Evolutionary conservation across 1,140 invertebrate genomes (phyloP), one percentile per base, ranked within the genome.

Genomic region (Drepana arcuata): DNA sequence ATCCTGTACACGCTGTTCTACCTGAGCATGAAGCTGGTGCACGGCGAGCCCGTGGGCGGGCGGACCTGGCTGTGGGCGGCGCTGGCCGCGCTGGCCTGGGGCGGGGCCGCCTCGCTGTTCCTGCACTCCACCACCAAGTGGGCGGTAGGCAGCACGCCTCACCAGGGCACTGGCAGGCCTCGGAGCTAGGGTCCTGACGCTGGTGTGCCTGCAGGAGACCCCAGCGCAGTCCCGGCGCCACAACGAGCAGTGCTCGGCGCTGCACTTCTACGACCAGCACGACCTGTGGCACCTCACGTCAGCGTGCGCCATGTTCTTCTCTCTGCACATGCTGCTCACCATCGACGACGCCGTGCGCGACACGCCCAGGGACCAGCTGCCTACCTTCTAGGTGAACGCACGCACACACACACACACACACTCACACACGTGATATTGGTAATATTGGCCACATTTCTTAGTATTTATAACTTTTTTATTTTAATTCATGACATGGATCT

Each of bases 271-370:
- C 64, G 95, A 97, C 77, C 87, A 85, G 16, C 95, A 97, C 73
- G 95, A 97, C 60, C 87, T 94, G 13, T 97, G 95, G 95, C 95
- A 97, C 77, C 90, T 95, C 52, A 79, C 95, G 0, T 96, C 94
- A 10, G 92, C 94, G 2, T 85, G 90, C 15, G 92, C 91, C 25
- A 89, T 96, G 86, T 96, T 96, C 62, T 92, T 96, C 54, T 94
- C 91, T 14, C 96, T 96, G 63, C 93, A 93, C 89, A 87, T 91
- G 21, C 64, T 95, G 15, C 79, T 95, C 1, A 90, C 91, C 1
- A 68, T 95, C n/a, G 94, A 95, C 58, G 93, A 95, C 60, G 92
- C 93, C 57, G 51, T 94, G 10, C 71, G 79, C 0, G 83, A 89
- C 37, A 88, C 86, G 7, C 88, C 89, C 31, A 75, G 92, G 41